Conservation (phyloP, 2,888 invertebrate genomes). For the Meteorus cinctellus region DNA sequence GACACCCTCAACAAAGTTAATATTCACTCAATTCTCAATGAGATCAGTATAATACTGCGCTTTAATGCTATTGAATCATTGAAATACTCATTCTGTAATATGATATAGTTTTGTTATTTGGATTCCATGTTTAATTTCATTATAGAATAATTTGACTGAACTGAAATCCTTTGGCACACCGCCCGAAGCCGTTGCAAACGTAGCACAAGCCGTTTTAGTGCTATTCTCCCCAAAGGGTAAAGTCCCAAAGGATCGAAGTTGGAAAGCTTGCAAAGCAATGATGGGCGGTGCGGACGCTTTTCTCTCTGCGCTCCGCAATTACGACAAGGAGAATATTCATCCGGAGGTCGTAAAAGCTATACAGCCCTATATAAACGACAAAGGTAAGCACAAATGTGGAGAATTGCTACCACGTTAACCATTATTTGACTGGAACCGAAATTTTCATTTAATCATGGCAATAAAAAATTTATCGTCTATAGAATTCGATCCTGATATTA, state of each 20-base stretch:
- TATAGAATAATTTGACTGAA: constrained; percentile 89
- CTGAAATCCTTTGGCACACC: constrained; percentile 95
- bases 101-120: background rate
- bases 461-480: constrained; percentile 57
- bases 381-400: constrained; percentile 60
- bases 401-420: constrained; percentile 3
- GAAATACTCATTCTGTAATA: background rate
- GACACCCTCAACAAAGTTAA: constrained; percentile 90
- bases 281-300: constrained; percentile 95
- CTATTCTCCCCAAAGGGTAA: constrained; percentile 88
- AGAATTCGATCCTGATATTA: constrained; percentile 90
- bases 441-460: constrained; percentile 27
- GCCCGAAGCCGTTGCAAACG: constrained; percentile 90
- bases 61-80: background rate
- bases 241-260: constrained; percentile 92
- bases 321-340: constrained; percentile 95
- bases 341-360: constrained; percentile 90
- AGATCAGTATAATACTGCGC: background rate
- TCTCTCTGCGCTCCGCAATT: constrained; percentile 85
- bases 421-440: constrained; percentile 28
- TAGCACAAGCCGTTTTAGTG: constrained; percentile 90
- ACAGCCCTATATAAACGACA: constrained; percentile 73
- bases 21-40: background rate
- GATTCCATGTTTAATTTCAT: constrained; percentile 32
- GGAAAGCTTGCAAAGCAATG: constrained; percentile 92